Evolutionary conservation across 2,888 invertebrate genomes (phyloP).

Genomic region (Allygus modestus): DNA sequence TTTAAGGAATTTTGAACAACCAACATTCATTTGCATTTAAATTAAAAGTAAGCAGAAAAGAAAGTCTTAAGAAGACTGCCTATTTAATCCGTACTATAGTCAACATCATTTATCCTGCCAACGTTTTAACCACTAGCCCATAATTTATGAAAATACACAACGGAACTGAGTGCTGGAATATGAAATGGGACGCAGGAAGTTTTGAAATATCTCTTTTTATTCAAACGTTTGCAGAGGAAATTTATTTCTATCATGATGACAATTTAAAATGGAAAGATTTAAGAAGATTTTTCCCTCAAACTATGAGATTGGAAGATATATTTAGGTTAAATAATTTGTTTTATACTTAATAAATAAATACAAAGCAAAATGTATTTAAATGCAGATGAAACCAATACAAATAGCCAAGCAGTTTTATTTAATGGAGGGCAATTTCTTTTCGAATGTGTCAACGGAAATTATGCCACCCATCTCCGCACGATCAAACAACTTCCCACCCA

Average conservation of each 20-base stretch:
- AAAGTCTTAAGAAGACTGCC: conserved; percentile 39
- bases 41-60: conserved; percentile 53
- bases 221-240: conserved; percentile 30
- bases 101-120: not conserved
- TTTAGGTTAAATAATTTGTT: no score
- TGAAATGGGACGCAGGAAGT: conserved; percentile 33
- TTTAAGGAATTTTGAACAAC: conserved; percentile 22
- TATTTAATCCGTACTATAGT: conserved; percentile 4
- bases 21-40: conserved; percentile 59
- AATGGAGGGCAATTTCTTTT: no score
- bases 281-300: no score
- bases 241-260: not conserved
- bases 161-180: conserved; percentile 41
- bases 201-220: conserved; percentile 24
- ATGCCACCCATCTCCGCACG: no score
- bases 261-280: not conserved
- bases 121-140: conserved; percentile 12
- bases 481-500: no score
- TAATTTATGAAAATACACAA: conserved; percentile 35
- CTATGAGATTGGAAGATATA: no score
- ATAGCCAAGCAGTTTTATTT: no score
- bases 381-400: no score
- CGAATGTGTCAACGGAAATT: no score
- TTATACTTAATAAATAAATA: no score
- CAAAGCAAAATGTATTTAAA: no score